These are phyloP conservation scores for Cliona cf. orientalis DNA, from an alignment of 37 sponge, comb jelly and placozoan species.

Conservation along the genomic window DNA sequence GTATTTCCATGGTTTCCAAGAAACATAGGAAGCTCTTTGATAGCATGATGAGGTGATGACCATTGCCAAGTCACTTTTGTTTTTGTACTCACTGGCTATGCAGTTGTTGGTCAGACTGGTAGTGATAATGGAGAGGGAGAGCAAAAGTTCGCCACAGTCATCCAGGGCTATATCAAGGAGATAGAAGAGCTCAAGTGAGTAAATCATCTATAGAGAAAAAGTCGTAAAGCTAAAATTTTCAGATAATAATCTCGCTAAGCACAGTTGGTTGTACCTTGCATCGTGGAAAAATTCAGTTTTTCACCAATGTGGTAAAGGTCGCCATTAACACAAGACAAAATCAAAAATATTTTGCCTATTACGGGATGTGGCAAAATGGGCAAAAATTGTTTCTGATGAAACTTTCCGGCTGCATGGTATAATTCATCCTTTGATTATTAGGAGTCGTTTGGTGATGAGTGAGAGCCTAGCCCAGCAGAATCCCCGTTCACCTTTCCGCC, in stretches of 20 bases:
- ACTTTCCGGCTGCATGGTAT: too few species aligned
- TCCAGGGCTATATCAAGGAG: slow-evolving; percentile 85
- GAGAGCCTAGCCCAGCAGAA: slow-evolving; percentile 71
- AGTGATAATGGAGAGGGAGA: not conserved
- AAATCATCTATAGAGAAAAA: too few species aligned
- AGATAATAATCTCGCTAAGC: too few species aligned
- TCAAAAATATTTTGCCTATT: too few species aligned
- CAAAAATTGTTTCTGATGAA: too few species aligned
- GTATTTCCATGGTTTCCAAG: not conserved
- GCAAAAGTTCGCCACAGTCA: slow-evolving; percentile 44
- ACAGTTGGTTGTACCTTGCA: too few species aligned
- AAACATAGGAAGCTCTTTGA: not conserved
- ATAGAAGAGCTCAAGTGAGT: slow-evolving; percentile 93
- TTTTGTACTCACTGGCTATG: not conserved
- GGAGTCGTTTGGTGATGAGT: slow-evolving; percentile 77
- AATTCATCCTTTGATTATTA: too few species aligned
- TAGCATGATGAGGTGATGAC: not conserved
- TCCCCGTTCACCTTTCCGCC: slow-evolving; percentile 75
- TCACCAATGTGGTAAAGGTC: too few species aligned
- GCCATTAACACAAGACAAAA: too few species aligned
- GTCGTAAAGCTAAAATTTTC: too few species aligned
- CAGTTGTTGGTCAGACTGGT: not conserved
- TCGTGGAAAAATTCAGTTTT: too few species aligned
- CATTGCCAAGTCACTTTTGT: not conserved
- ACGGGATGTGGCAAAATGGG: too few species aligned